Evolutionary conservation across 2,888 invertebrate species (phyloP), one percentile per base, ranked within the genome.

Genomic region (Athalia circularis): DNA sequence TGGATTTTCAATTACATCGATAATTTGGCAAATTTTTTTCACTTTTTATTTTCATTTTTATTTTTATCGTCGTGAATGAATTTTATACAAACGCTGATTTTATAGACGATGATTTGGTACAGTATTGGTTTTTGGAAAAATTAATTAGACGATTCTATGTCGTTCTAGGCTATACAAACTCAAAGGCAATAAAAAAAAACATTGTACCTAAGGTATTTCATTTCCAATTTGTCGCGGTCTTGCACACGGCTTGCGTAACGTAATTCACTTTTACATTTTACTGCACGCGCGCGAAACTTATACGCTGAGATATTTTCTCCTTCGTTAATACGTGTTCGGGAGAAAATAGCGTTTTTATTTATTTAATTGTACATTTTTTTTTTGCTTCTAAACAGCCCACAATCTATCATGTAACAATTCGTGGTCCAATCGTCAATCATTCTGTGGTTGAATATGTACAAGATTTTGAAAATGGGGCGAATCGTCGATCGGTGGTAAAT

Each of bases 221-320:
- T 47, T 59, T 59, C 47, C 47, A 52, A 72, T 72, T 59, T 13
- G 72, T 59, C 59, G 72, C 72, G 72, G 72, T 72, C 59, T 59
- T 59, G 72, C 59, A 15, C 54, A 57, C n/a, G n/a, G 7, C 54
- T 72, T 72, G 59, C 48, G 59, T 57, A 72, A 72, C 13, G 4
- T 54, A 9, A n/a, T 57, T 15, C 13, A 57, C 72, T 72, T 72
- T 72, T 72, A 72, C 72, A 72, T 72, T 59, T 59, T 47, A 4
- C 13, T 62, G 72, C 47, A 59, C 72, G 59, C 59, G 59, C 59
- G 59, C 45, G 59, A 72, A 13, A 45, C 47, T 47, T 47, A 43
- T 59, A 11, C 7, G 13, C n/a, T 47, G 57, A 57, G 54, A 68
- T 48, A 15, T 65, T 52, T 13, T 65, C 13, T 29, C 5, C 7